phyloP scores from a whole-genome alignment of 2,113 vertebrate genomes.

The Xenopus borealis region DNA sequence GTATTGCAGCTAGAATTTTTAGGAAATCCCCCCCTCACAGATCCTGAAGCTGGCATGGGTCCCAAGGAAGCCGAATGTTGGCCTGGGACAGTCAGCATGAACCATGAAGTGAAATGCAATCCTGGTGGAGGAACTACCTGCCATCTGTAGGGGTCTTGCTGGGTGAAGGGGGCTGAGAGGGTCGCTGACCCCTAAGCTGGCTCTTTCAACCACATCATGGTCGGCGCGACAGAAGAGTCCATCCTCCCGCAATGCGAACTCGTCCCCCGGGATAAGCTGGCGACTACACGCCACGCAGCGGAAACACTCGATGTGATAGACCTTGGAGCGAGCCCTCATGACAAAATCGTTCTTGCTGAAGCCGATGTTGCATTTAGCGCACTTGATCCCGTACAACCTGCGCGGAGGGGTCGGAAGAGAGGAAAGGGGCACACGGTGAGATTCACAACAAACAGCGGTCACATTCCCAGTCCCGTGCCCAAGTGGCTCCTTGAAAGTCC shows the following conservation, averaged over 20 bases:
- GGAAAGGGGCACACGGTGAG: slow-evolving; percentile 21
- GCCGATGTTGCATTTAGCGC: slow-evolving; percentile 96
- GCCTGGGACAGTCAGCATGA: slow-evolving; percentile 6
- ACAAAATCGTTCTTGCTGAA: slow-evolving; percentile 99
- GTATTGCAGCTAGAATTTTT: too few species aligned
- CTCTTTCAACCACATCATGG: slow-evolving; percentile 93
- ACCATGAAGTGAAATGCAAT: slow-evolving; percentile 2
- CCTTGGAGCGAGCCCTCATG: slow-evolving; percentile 93
- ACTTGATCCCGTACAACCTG: slow-evolving; percentile 97
- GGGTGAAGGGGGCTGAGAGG: slow-evolving; percentile 91
- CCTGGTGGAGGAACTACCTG: slow-evolving; percentile 73
- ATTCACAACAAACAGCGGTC: background rate
- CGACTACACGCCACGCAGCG: slow-evolving; percentile 97
- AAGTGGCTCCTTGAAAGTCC: slow-evolving; percentile 24
- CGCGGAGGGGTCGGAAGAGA: slow-evolving; percentile 30
- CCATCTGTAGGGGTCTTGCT: slow-evolving; percentile 91
- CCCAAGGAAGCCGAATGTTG: background rate
- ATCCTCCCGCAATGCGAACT: slow-evolving; percentile 92
- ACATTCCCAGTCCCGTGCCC: background rate
- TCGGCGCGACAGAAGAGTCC: slow-evolving; percentile 95
- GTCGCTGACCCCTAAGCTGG: slow-evolving; percentile 82
- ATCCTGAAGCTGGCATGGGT: too few species aligned
- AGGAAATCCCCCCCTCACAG: too few species aligned
- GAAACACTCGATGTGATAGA: slow-evolving; percentile 98
- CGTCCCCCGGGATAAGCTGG: slow-evolving; percentile 95